phyloP scores from a whole-genome alignment of 2,113 vertebrate genomes.

The Ploceus nigricollis region DNA sequence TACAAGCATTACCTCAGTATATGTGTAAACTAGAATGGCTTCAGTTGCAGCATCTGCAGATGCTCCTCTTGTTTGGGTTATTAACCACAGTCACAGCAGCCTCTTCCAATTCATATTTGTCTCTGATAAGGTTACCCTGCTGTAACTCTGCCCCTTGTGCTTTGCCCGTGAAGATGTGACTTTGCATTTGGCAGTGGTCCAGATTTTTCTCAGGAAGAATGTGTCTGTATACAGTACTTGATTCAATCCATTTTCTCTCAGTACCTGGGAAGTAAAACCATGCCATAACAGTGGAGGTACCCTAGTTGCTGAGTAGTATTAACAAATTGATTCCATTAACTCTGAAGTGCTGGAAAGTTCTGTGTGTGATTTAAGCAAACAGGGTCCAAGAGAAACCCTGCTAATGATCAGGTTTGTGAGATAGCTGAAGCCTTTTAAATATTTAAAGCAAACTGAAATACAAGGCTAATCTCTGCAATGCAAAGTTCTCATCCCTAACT shows the following conservation, averaged over 20 bases:
- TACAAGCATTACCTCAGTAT: background rate
- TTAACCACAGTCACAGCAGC: background rate
- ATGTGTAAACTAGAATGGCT: background rate
- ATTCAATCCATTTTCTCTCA: background rate
- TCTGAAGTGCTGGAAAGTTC: background rate
- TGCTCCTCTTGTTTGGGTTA: background rate
- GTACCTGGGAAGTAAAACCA: background rate
- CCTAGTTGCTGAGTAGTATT: background rate
- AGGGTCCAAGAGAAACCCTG: background rate
- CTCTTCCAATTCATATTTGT: accelerated
- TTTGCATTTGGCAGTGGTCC: background rate
- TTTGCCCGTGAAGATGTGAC: background rate
- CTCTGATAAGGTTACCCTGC: background rate
- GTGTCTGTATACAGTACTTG: background rate
- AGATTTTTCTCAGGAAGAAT: background rate
- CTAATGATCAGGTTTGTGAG: background rate
- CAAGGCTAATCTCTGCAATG: background rate
- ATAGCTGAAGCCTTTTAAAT: background rate
- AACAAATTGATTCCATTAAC: background rate
- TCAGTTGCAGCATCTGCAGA: background rate
- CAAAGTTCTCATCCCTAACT: background rate
- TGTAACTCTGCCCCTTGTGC: accelerated
- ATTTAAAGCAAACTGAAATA: background rate
- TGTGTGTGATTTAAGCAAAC: background rate
- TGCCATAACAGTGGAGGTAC: background rate